Evolutionary conservation across 2,113 vertebrate species (phyloP), one percentile per base, ranked within the genome.

Genomic region (Martes martes): DNA sequence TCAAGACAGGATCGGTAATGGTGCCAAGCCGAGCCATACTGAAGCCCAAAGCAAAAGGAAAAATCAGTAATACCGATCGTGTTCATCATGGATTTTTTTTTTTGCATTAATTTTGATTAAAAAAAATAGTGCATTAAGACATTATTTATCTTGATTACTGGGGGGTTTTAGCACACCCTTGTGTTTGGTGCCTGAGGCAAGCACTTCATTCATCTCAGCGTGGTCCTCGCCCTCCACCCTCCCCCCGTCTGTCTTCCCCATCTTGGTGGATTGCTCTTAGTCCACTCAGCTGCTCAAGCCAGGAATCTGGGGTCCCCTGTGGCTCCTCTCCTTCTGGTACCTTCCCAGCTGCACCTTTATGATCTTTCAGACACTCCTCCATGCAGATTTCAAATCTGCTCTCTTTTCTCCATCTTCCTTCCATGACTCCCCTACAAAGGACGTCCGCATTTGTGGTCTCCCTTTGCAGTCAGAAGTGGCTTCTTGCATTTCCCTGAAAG

Each of bases 21-120:
- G 61, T 73, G 91, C 83, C 42, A 55, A 55, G 71, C 52, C 15
- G 2, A 95, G 76, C 50, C 47, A 19, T 26, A 63, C 0, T 63
- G 83, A 63, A 96, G 86, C 81, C 83, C 3, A 15, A 95, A 50
- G 88, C 91, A 57, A 85, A 92, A 90, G 89, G 81, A 73, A 93
- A 94, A 89, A 79, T 94, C 84, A 95, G 31, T 91, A 76, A 50
- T 42, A 31, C 61, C 9, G 71, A 81, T 76, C n/a, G 79, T 85
- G 42, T 81, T 92, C 39, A 69, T 71, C 61, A 57, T 76, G 52
- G 59, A 69, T 89, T 63, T 28, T 74, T 76, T 73, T 86, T 78
- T 87, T 86, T 57, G 69, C 33, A 90, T 92, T 92, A 28, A 23
- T 92, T 93, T 83, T 82, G 23, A 80, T 95, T 95, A 33, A 24